phyloP scores from a whole-genome alignment of 2,113 vertebrate genomes.

The Connochaetes taurinus region DNA sequence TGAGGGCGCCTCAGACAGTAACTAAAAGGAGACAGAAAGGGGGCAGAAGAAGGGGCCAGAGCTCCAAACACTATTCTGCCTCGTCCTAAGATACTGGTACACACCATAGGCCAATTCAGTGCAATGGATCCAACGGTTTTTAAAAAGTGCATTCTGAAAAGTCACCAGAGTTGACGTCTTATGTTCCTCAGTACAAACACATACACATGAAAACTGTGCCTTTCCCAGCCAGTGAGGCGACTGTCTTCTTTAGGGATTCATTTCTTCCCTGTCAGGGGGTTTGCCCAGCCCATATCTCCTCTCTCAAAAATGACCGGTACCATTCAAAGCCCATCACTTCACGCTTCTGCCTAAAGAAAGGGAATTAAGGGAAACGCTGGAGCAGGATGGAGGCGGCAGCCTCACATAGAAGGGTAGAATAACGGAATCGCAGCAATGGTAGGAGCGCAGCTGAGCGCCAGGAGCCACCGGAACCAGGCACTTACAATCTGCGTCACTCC shows the following conservation, averaged over 20 bases:
- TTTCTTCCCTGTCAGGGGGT: neutral
- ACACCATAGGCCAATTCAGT: neutral
- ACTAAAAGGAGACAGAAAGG: neutral
- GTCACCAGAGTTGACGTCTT: neutral
- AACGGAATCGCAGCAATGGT: neutral
- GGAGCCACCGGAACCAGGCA: neutral
- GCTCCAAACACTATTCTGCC: neutral
- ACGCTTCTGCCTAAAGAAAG: neutral
- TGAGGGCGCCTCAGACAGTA: neutral
- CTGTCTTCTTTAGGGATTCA: neutral
- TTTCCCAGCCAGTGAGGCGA: neutral
- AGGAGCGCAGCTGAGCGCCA: neutral
- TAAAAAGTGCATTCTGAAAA: neutral
- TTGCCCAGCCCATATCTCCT: neutral
- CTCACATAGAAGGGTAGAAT: neutral
- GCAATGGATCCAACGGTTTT: neutral
- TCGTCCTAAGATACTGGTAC: neutral
- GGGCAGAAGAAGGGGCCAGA: neutral
- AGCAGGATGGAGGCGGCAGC: neutral
- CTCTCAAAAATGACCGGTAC: neutral
- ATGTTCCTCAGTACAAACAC: neutral
- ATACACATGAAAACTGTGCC: neutral
- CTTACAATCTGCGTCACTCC: neutral
- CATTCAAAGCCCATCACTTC: neutral
- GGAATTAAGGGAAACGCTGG: neutral